These are phyloP conservation scores for Luperina nickerlii DNA, from an alignment of 2,888 invertebrate species.

Conservation along the genomic window DNA sequence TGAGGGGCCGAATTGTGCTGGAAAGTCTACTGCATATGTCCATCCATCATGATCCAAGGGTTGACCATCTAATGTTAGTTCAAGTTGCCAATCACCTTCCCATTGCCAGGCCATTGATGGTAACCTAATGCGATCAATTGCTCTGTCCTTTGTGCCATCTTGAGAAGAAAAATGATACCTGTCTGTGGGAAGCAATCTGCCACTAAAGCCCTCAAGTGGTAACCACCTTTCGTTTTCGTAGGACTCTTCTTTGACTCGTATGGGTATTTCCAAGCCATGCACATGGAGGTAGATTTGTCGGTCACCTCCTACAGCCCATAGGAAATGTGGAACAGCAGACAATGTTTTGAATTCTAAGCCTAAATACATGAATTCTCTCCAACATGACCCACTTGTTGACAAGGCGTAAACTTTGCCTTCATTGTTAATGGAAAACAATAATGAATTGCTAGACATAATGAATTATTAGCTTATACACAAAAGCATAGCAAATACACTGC, in stretches of 20 bases:
- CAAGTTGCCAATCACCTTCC: constrained; percentile 98
- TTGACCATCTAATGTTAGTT: constrained; percentile 95
- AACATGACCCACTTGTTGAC: constrained; percentile 94
- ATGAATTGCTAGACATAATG: constrained; percentile 91
- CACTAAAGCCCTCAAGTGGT: constrained; percentile 96
- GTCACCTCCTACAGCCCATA: constrained; percentile 98
- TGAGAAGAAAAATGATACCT: constrained; percentile 95
- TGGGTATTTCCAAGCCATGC: constrained; percentile 96
- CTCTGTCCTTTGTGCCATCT: constrained; percentile 95
- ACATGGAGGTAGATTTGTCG: constrained; percentile 98
- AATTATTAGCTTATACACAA: constrained; percentile 23
- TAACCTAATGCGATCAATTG: constrained; percentile 94
- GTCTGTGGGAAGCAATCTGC: constrained; percentile 96
- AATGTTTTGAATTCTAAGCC: constrained; percentile 97
- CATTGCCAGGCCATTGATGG: constrained; percentile 99
- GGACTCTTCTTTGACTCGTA: constrained; percentile 96
- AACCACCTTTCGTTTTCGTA: constrained; percentile 99
- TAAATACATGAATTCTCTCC: constrained; percentile 96
- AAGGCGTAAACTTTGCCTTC: constrained; percentile 96
- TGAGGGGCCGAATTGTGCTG: constrained; percentile 94
- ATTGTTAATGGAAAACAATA: constrained; percentile 96
- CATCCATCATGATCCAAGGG: constrained; percentile 97
- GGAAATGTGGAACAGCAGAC: constrained; percentile 95
- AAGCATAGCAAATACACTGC: constrained; percentile 28
- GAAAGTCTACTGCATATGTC: constrained; percentile 98